Conservation (phyloP, 1,140 invertebrate species). For the Gryllus bimaculatus region DNA sequence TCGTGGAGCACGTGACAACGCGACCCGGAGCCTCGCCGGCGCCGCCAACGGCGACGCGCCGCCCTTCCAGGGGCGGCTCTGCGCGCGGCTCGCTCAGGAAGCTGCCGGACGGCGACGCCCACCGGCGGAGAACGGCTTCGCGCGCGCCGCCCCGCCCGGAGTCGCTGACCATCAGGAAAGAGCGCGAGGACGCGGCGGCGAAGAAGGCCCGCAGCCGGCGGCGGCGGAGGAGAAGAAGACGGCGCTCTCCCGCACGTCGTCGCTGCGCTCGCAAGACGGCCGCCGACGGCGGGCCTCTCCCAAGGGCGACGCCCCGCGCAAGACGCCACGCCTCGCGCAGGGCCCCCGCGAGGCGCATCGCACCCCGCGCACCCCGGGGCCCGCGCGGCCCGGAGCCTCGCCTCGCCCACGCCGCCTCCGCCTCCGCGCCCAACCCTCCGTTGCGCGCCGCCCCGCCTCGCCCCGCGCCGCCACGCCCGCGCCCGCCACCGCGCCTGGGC, state of each 20-base stretch:
- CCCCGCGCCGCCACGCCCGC: background rate
- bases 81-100: background rate
- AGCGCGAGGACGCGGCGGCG: background rate
- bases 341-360: background rate
- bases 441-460: too few species aligned
- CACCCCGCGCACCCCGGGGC: background rate
- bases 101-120: background rate
- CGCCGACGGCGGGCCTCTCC: background rate
- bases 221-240: background rate
- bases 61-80: background rate
- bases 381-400: background rate
- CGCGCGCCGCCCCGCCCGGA: too few species aligned
- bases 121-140: background rate
- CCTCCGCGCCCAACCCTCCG: too few species aligned
- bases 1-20: conserved; percentile 17
- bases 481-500: background rate
- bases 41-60: conserved; percentile 16
- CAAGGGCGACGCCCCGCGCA: background rate
- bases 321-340: background rate
- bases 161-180: background rate
- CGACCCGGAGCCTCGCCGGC: conserved; percentile 25
- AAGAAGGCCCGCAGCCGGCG: too few species aligned
- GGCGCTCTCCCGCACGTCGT: background rate
- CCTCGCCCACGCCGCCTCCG: background rate
- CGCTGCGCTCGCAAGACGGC: background rate